These are phyloP conservation scores for Crossaster papposus DNA, from an alignment of 53 echinoderm and acorn worm species.

Conservation along the genomic window DNA sequence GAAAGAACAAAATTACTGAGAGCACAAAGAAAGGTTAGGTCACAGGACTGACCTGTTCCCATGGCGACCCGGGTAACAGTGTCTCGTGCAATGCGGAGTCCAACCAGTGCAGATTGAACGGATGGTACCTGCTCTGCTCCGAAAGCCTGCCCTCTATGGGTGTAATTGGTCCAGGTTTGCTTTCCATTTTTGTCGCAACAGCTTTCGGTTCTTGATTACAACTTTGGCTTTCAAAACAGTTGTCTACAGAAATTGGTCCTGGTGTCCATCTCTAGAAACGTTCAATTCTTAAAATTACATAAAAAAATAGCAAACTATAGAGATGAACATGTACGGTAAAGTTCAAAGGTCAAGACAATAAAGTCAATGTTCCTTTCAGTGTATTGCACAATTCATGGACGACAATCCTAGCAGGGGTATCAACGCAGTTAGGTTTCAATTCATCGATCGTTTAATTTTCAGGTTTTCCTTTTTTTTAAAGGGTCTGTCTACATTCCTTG, in stretches of 20 bases:
- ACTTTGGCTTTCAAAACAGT: neutral
- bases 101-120: constrained; percentile 75
- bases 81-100: constrained; percentile 84
- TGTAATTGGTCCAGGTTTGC: constrained; percentile 30
- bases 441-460: neutral
- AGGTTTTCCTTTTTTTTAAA: neutral
- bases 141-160: constrained; percentile 37
- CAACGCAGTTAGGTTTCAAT: neutral
- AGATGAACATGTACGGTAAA: neutral
- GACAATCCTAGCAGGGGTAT: neutral
- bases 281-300: neutral
- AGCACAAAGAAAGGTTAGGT: constrained; percentile 26
- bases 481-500: neutral
- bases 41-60: constrained; percentile 74
- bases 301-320: neutral
- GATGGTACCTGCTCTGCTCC: constrained; percentile 57
- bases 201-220: neutral
- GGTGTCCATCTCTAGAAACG: neutral
- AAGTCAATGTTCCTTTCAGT: neutral
- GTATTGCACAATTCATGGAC: neutral
- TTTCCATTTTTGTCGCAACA: constrained; percentile 20
- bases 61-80: constrained; percentile 82
- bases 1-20: neutral
- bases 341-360: neutral
- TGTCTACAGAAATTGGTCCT: neutral